phyloP scores from a whole-genome alignment of 2,888 invertebrate genomes.

The Ptychoptera contaminata region DNA sequence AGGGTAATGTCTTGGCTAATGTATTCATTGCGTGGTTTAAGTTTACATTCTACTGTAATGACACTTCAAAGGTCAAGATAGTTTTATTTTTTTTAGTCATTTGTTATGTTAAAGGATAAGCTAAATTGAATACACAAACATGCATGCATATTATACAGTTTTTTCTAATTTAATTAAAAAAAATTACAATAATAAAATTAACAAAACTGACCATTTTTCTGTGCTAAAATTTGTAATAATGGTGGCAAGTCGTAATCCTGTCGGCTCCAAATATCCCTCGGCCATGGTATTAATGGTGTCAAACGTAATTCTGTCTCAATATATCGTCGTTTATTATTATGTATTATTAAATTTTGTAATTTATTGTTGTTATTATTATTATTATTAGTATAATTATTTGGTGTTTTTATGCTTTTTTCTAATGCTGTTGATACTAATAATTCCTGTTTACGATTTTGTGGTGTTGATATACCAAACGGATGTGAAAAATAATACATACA shows the following conservation, averaged over 20 bases:
- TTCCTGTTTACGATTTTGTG: constrained; percentile 25
- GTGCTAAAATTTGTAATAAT: constrained; percentile 11
- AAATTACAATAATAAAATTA: background rate
- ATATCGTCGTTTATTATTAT: background rate
- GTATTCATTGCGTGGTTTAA: no score
- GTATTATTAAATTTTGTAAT: constrained; percentile 2
- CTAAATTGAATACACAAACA: no score
- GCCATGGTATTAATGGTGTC: constrained; percentile 10
- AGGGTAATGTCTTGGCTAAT: no score
- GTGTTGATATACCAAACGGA: constrained; percentile 38
- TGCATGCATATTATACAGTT: no score
- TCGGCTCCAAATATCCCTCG: constrained; percentile 12
- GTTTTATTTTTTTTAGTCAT: no score
- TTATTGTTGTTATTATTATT: background rate
- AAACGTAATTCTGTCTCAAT: constrained; percentile 4
- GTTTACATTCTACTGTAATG: no score
- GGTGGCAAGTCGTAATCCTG: constrained; percentile 12
- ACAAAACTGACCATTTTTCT: constrained; percentile 10
- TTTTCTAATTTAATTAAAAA: no score
- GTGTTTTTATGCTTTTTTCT: background rate
- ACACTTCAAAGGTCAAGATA: no score
- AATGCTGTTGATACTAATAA: background rate
- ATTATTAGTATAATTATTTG: background rate
- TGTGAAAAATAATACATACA: constrained; percentile 41
- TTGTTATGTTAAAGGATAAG: no score